Evolutionary conservation across 1,140 invertebrate genomes (phyloP).

Genomic region (Pogonognathellus flavescens): DNA sequence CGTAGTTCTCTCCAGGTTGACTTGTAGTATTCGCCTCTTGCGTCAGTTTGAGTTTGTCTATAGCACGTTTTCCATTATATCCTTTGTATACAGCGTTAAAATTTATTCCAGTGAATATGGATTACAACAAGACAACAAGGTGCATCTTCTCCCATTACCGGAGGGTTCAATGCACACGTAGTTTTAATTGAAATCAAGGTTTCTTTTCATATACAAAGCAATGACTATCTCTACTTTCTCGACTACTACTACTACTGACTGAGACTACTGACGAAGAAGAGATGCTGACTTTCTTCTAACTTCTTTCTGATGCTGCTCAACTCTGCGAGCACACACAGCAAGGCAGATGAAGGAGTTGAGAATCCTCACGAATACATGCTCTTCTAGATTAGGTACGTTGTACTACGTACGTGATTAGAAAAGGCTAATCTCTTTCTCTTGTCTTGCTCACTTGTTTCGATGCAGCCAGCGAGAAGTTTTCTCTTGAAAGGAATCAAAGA

Average conservation of each 20-base stretch:
- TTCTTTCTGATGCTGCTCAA: neutral
- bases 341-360: neutral
- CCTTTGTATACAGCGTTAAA: no score
- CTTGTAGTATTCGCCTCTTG: no score
- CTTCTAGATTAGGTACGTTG: neutral
- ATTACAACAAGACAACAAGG: neutral
- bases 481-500: neutral
- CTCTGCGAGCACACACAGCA: neutral
- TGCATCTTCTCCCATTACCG: neutral
- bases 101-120: no score
- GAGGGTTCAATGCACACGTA: neutral
- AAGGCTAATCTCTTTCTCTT: constrained; percentile 10
- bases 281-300: neutral
- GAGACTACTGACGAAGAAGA: neutral
- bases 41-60: no score
- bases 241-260: neutral
- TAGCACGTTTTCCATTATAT: no score
- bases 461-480: neutral
- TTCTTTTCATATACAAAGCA: neutral
- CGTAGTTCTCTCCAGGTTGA: no score
- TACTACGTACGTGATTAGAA: constrained; percentile 10
- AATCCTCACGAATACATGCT: neutral
- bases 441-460: neutral
- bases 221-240: neutral
- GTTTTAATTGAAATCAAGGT: constrained; percentile 25